These are phyloP conservation scores for Rutpela maculata DNA, from an alignment of 2,888 invertebrate genomes.

Conservation along the genomic window DNA sequence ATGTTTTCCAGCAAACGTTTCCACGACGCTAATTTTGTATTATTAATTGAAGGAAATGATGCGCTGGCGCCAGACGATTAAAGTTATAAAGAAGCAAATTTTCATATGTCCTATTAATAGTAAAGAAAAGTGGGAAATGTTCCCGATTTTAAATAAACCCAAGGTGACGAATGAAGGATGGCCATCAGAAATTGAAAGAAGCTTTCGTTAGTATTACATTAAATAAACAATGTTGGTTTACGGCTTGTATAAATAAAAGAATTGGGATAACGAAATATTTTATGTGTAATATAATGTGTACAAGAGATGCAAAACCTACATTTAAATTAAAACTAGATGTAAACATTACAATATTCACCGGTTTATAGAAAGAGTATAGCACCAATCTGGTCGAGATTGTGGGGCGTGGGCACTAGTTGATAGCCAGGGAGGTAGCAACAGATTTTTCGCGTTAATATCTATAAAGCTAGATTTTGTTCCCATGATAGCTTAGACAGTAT, in stretches of 20 bases:
- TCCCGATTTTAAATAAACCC: conserved; percentile 35
- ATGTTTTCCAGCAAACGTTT: conserved; percentile 21
- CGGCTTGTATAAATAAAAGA: conserved; percentile 10
- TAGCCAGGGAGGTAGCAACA: no score
- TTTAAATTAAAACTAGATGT: neutral
- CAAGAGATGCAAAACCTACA: conserved; percentile 13
- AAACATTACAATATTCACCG: no score
- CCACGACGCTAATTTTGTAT: neutral
- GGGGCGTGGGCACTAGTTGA: no score
- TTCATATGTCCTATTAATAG: conserved; percentile 18
- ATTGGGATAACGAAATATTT: conserved; percentile 18
- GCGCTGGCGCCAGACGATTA: conserved; percentile 5
- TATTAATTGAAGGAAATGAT: conserved; percentile 24
- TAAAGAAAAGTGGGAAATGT: conserved; percentile 25
- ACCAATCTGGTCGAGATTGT: no score
- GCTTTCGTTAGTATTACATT: conserved; percentile 15
- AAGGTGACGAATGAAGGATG: conserved; percentile 27
- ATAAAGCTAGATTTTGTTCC: no score
- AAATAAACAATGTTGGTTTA: neutral
- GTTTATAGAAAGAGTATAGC: no score
- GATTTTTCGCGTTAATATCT: no score
- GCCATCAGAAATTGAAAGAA: conserved; percentile 13
- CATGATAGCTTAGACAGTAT: no score
- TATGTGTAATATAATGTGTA: neutral
- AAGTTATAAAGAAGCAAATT: conserved; percentile 11